Base-by-base conservation (phyloP, 2,888 invertebrate genomes). In the Melinaea menophilus region DNA sequence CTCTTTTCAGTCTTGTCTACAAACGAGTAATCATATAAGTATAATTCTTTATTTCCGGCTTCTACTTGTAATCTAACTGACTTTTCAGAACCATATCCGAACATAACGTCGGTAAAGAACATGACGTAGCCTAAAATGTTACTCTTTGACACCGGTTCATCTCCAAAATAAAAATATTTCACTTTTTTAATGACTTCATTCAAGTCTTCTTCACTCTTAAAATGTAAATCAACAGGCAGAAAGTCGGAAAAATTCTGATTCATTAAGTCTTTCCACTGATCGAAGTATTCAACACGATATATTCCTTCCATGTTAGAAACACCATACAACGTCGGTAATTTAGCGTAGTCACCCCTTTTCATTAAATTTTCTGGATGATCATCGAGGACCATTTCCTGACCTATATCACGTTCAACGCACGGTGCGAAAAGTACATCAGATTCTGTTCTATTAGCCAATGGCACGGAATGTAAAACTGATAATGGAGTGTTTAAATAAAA, bases 41-140 rank as follows among this genome's bases (percentile, higher is more conserved):
- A 83, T 5, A 84, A 62, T 63, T 77, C 64, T 59, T 80, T 64
- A 62, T 82, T 74, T 2, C 82, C 79, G 33, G 75, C 74, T 54
- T 78, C 71, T 1, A 70, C 64, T 31, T 79, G 77, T 9, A 79
- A 51, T n/a, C 75, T 74, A 0, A 74, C 67, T 0, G 79, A 70
- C 62, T 74, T 63, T 4, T 82, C 46, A n/a, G 71, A 73, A 0
- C 79, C 66, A 62, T 75, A 75, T 0, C 67, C 63, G 58, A 82
- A 79, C 0, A 74, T 33, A 0, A 75, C 55, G 90, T 93, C 89
- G 2, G 79, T 68, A 57, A 78, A 79, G 54, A 71, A 84, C 63
- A 82, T 72, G 0, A 82, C 68, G 51, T 72, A 84, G 4, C 60
- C 59, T n/a, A 78, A 63, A 58, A 82, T 64, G 22, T 69, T 75